A percentile compares a stretch with the other conserved stretches of the same genome.
Conservation (phyloP, 2,113 vertebrate species). For the Garra rufa region DNA sequence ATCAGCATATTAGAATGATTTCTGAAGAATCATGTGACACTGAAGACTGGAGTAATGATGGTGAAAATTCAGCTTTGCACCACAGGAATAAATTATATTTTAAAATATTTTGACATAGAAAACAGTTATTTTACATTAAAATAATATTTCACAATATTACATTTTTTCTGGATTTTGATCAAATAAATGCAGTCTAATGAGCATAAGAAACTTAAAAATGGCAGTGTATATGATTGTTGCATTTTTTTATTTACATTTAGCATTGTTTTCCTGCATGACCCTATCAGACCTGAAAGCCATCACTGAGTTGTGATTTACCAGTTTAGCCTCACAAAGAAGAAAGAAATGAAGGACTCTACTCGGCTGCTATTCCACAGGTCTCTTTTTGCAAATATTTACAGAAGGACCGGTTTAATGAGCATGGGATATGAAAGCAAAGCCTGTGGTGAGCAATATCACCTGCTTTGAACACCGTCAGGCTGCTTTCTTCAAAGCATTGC, state of each 20-base stretch:
- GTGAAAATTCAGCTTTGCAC: too few species aligned
- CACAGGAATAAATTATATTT: too few species aligned
- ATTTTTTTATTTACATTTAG: background rate
- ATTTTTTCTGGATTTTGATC: too few species aligned
- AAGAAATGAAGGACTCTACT: background rate
- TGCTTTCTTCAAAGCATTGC: conserved; percentile 6
- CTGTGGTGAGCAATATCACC: conserved; percentile 22
- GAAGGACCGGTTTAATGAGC: conserved; percentile 22
- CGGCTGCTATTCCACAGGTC: background rate
- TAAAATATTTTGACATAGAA: too few species aligned
- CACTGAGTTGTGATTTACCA: background rate
- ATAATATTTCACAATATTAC: too few species aligned
- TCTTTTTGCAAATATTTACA: conserved; percentile 45
- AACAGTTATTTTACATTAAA: too few species aligned
- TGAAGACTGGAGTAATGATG: too few species aligned
- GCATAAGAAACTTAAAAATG: too few species aligned
- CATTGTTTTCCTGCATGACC: background rate
- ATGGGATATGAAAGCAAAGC: conserved; percentile 31
- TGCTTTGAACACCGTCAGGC: background rate
- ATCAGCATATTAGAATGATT: too few species aligned
- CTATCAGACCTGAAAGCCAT: background rate
- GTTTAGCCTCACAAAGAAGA: background rate
- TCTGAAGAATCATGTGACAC: too few species aligned
- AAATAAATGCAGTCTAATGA: too few species aligned
- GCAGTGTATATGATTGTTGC: too few species aligned